Percentiles rank a stretch among this genome's conserved stretches.
phyloP scores from a whole-genome alignment of 2,113 vertebrate species.

The Cyanoderma ruficeps region DNA sequence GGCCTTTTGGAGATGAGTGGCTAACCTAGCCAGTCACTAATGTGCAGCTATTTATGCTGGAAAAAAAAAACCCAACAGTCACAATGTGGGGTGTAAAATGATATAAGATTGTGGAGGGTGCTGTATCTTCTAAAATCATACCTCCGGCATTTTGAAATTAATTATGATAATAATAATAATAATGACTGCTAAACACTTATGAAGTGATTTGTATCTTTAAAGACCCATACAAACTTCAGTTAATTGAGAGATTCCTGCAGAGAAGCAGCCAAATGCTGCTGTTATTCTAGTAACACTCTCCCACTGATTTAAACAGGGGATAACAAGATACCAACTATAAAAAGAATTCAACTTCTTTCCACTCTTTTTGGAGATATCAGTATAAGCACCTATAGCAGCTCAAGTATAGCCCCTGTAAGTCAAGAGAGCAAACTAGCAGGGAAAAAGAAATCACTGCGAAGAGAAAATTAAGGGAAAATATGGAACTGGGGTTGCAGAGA shows the following conservation, averaged over 20 bases:
- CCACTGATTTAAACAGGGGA: not conserved
- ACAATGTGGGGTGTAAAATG: not conserved
- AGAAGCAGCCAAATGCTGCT: not conserved
- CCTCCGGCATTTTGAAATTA: not conserved
- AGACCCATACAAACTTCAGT: not conserved
- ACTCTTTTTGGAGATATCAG: not conserved
- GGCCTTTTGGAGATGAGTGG: not conserved
- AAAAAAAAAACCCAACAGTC: not conserved
- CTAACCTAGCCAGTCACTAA: not conserved
- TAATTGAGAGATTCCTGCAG: constrained; percentile 27
- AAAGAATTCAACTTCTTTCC: not conserved
- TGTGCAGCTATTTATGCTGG: not conserved
- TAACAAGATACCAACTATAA: not conserved
- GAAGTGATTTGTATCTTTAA: constrained; percentile 31
- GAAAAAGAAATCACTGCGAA: not conserved
- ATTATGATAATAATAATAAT: constrained; percentile 12
- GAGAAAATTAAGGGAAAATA: not conserved
- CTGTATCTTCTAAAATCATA: not conserved
- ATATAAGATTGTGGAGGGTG: not conserved
- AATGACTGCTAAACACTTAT: constrained; percentile 27
- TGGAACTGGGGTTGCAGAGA: not conserved
- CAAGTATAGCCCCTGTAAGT: not conserved
- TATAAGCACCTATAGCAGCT: not conserved
- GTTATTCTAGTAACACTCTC: not conserved
- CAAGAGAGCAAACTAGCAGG: not conserved